Evolutionary conservation across 2,888 invertebrate species (phyloP).

Genomic region (Periphyllus acericola): DNA sequence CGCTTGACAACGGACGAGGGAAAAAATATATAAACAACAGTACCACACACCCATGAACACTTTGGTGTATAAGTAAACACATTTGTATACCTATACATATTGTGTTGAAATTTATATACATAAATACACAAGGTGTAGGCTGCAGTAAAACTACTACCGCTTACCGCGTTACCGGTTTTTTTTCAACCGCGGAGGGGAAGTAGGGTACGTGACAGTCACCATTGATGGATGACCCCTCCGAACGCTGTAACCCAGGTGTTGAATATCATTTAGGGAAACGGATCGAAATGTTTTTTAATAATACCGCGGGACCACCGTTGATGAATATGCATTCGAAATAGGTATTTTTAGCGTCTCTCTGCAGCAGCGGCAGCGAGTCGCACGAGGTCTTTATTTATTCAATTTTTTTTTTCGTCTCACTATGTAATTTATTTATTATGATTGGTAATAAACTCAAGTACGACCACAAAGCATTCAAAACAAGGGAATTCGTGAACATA

Average conservation of each 20-base stretch:
- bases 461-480: background rate
- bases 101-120: background rate
- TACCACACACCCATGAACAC: too few species aligned
- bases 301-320: constrained; percentile 22
- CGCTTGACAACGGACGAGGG: background rate
- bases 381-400: constrained; percentile 1
- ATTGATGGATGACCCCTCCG: constrained; percentile 54
- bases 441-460: constrained; percentile 3
- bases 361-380: too few species aligned
- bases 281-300: constrained; percentile 37
- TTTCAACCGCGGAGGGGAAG: constrained; percentile 7
- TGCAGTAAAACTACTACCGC: background rate
- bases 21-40: background rate
- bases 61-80: background rate
- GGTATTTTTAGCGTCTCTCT: constrained; percentile 41
- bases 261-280: constrained; percentile 38
- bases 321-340: constrained; percentile 38
- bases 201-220: constrained; percentile 27
- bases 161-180: constrained; percentile 38
- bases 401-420: background rate
- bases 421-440: constrained; percentile 5
- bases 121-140: background rate
- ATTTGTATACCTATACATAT: too few species aligned
- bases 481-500: background rate
- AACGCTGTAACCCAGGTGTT: constrained; percentile 47